Evolutionary conservation across 2,888 invertebrate species (phyloP), one percentile per base, ranked within the genome.

Genomic region (Ctena decussata): DNA sequence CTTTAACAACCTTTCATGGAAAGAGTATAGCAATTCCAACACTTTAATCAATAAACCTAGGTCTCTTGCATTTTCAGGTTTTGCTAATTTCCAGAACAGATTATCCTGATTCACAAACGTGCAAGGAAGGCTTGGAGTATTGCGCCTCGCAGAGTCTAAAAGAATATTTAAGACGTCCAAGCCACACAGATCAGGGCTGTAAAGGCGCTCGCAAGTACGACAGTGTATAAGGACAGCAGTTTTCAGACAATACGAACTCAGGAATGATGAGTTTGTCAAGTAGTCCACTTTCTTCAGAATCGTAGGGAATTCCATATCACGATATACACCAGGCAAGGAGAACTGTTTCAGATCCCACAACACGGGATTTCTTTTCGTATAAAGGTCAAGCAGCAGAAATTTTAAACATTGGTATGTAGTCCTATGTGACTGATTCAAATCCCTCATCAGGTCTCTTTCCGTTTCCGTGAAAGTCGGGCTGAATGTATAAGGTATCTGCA

Each of bases 201-300:
- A 3, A 12, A 2, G 65, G 0, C 18, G 65, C 3, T 65, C 30
- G 35, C 65, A 65, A 1, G 3, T 18, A 3, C 65, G 5, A 21
- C 8, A 2, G 21, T 65, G 65, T 12, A 11, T 11, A 18, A 65
- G 35, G 35, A 65, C 65, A 18, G 65, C 65, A 32, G 35, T 35
- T 65, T 65, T 65, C 65, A 65, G 30, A 21, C 65, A 65, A 35
- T 65, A 65, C 24, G 65, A 65, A 35, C 65, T 65, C 1, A 65
- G 21, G 30, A 65, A 65, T 27, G 65, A 65, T 24, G 32, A 35
- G 15, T 18, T 11, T 35, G 65, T 65, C 32, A 65, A 35, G 21
- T 65, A 65, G 21, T 65, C 65, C 24, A 65, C 3, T 35, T 65
- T 65, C 1, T 35, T 32, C 21, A 65, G 65, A 2, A 35, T 21